phyloP scores from a whole-genome alignment of 2,113 vertebrate species.

The Gracilinanus agilis region DNA sequence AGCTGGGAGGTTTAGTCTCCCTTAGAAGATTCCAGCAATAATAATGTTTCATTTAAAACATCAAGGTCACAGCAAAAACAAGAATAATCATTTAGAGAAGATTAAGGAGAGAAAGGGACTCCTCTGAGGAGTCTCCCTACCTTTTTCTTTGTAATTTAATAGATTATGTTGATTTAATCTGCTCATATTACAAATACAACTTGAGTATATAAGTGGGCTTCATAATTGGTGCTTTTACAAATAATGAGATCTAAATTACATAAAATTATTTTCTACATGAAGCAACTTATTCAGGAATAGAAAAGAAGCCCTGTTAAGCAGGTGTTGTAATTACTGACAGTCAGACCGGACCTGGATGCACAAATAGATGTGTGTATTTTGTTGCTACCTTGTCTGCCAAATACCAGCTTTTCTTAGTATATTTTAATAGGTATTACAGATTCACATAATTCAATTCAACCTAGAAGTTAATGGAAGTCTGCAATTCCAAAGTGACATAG shows the following conservation, averaged over 20 bases:
- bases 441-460: constrained; percentile 50
- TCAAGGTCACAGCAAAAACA: not conserved
- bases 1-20: not conserved
- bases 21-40: not conserved
- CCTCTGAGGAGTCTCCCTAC: not conserved
- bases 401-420: constrained; percentile 46
- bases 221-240: constrained; percentile 21
- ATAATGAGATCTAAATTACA: constrained; percentile 45
- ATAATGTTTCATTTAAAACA: not conserved
- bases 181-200: constrained; percentile 33
- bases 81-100: not conserved
- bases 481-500: constrained; percentile 60
- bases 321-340: not conserved
- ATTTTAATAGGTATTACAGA: constrained; percentile 30
- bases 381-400: constrained; percentile 26
- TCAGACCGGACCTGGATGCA: not conserved
- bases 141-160: constrained; percentile 36
- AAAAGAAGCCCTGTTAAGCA: constrained; percentile 19
- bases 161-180: not conserved
- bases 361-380: constrained; percentile 42
- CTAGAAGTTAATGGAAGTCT: constrained; percentile 31
- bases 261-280: constrained; percentile 46
- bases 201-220: not conserved
- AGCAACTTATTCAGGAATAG: constrained; percentile 1
- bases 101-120: constrained; percentile 9